Evolutionary conservation across 2,113 vertebrate species (phyloP).

Genomic region (Hippocampus comes): DNA sequence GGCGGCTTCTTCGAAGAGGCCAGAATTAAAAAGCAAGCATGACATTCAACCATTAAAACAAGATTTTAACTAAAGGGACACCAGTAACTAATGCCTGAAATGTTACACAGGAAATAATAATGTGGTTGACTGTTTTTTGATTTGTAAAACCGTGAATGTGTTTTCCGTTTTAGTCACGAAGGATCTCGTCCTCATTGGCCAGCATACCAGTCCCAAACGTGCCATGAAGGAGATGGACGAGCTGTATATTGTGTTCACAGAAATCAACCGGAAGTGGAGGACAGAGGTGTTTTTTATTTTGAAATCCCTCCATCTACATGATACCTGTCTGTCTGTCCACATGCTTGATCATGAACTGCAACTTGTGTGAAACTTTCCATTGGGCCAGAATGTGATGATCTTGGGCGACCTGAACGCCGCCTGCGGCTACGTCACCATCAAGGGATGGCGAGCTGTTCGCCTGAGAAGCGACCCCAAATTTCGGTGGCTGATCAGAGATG

Average conservation of each 20-base stretch:
- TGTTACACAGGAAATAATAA: too few species aligned
- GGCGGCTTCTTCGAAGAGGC: too few species aligned
- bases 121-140: too few species aligned
- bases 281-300: conserved; percentile 51
- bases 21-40: too few species aligned
- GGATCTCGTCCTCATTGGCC: conserved; percentile 76
- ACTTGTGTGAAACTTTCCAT: conserved; percentile 15
- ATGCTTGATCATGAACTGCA: not conserved
- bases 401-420: conserved; percentile 84
- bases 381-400: conserved; percentile 75
- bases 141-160: too few species aligned
- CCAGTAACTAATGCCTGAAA: too few species aligned
- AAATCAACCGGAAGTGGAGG: conserved; percentile 70
- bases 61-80: too few species aligned
- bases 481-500: conserved; percentile 82
- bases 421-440: conserved; percentile 77
- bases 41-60: too few species aligned
- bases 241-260: conserved; percentile 71
- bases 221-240: conserved; percentile 76
- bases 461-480: conserved; percentile 71
- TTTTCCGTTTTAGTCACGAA: conserved; percentile 63
- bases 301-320: not conserved
- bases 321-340: too few species aligned
- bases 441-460: conserved; percentile 72
- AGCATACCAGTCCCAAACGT: conserved; percentile 74